Conservation (phyloP, 2,113 vertebrate genomes). For the Malurus elegans region DNA sequence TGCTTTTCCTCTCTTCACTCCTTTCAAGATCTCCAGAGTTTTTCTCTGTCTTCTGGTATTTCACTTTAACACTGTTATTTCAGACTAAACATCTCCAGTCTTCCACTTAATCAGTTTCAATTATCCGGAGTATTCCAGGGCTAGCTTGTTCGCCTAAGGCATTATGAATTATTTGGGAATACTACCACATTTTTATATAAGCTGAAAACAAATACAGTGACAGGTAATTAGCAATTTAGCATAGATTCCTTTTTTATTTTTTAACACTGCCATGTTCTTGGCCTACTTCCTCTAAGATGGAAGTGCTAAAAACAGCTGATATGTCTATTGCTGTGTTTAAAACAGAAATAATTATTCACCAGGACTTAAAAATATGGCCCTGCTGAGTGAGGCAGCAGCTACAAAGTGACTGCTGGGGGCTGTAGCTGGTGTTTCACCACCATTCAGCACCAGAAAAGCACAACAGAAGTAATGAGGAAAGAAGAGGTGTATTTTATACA, state of each 20-base stretch:
- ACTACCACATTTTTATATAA: slow-evolving; percentile 17
- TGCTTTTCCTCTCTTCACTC: neutral
- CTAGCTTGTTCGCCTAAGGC: slow-evolving; percentile 1
- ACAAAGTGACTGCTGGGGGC: neutral
- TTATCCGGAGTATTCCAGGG: neutral
- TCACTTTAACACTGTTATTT: slow-evolving; percentile 7
- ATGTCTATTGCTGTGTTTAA: slow-evolving; percentile 26
- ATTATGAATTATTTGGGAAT: slow-evolving; percentile 58
- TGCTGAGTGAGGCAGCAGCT: neutral
- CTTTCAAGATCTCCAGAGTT: neutral
- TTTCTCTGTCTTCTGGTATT: slow-evolving; percentile 35
- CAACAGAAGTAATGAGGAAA: neutral
- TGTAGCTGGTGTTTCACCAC: neutral
- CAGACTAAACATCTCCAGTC: slow-evolving; percentile 30
- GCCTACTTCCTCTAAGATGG: slow-evolving; percentile 36
- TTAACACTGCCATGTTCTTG: neutral
- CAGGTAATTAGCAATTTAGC: slow-evolving; percentile 50
- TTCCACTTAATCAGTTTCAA: slow-evolving; percentile 70
- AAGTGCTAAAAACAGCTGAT: neutral
- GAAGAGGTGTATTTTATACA: neutral
- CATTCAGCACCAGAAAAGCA: neutral
- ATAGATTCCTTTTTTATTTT: slow-evolving; percentile 36
- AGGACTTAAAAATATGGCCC: slow-evolving; percentile 24
- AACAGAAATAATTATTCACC: neutral
- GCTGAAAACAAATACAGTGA: neutral